Base-by-base conservation (phyloP, 1,140 invertebrate genomes). In the Stegodyphus dumicola region DNA sequence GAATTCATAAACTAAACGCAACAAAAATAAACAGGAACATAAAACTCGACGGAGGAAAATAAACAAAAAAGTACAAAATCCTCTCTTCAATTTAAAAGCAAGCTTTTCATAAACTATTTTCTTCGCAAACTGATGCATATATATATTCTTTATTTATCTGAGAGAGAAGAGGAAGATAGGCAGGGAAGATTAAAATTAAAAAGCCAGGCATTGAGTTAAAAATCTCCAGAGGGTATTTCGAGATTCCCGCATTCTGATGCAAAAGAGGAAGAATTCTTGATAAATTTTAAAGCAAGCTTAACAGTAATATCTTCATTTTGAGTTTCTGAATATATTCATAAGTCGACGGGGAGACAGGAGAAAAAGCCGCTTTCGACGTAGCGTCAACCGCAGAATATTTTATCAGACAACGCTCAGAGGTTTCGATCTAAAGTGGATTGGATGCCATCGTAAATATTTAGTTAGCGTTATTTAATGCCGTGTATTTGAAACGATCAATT, bases 161-260 rank as follows among this genome's bases (percentile, higher is more conserved):
- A 73, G 53, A 52, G 7, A n/a, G 11, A 73, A 17, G 53, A 17
- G 49, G 18, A 73, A 51, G 17, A 51, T 13, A 51, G 17, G 49
- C n/a, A 17, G 10, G 10, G 33, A 64, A 75, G 54, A 75, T 75
- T 75, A 75, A 75, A 75, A 75, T 75, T 75, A 75, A 75, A 75
- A 75, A 75, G 73, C 52, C 52, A 60, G 60, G 73, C 18, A 33
- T 56, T 75, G 73, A 75, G 33, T 75, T 75, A 48, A 75, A 75
- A 75, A 33, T 75, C 73, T 54, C 73, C 60, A 75, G 60, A 75
- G 73, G 73, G 53, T 52, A 13, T n/a, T 49, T 49, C 11, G 51
- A 73, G 18, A 18, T 33, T 33, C 33, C 33, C 33, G 33, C 33
- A 33, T 33, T 33, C 33, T 48, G 7, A 75, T 7, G 15, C 11